Percentiles rank a stretch among this genome's conserved stretches.
Evolutionary conservation across 2,113 vertebrate genomes (phyloP).

Genomic region (Oreochromis tanganicae): DNA sequence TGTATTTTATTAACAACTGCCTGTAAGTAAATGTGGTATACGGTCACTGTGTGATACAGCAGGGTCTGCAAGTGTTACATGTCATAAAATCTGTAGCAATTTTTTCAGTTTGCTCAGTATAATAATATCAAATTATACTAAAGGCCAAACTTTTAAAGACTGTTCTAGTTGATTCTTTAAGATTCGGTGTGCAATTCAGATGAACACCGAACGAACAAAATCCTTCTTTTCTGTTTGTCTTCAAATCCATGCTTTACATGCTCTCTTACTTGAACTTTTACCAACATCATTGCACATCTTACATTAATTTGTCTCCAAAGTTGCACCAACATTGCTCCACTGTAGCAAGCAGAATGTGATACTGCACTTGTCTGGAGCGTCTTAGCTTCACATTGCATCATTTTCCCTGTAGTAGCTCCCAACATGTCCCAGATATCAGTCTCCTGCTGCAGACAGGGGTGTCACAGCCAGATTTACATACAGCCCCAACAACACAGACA

Average conservation of each 20-base stretch:
- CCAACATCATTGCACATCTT: neutral
- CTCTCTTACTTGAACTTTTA: neutral
- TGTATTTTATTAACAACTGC: neutral
- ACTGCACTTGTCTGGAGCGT: constrained; percentile 15
- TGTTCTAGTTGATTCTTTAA: neutral
- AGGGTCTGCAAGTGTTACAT: rapidly evolving
- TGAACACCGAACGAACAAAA: rapidly evolving
- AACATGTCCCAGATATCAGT: constrained; percentile 66
- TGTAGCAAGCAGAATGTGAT: neutral
- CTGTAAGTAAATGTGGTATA: rapidly evolving
- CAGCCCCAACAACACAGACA: constrained; percentile 61
- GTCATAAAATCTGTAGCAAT: neutral
- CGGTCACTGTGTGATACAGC: neutral
- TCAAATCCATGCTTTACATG: neutral
- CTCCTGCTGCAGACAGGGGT: constrained; percentile 50
- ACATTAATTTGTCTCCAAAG: constrained; percentile 10
- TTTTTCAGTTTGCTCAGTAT: neutral
- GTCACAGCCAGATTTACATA: constrained; percentile 65
- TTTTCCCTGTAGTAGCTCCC: constrained; percentile 29
- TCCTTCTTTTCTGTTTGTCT: neutral
- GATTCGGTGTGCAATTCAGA: rapidly evolving
- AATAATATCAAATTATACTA: neutral
- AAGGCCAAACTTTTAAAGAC: neutral
- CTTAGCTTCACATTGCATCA: constrained; percentile 64
- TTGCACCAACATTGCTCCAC: constrained; percentile 30